Evolutionary conservation across 2,113 vertebrate species (phyloP).

Genomic region (Helogale parvula): DNA sequence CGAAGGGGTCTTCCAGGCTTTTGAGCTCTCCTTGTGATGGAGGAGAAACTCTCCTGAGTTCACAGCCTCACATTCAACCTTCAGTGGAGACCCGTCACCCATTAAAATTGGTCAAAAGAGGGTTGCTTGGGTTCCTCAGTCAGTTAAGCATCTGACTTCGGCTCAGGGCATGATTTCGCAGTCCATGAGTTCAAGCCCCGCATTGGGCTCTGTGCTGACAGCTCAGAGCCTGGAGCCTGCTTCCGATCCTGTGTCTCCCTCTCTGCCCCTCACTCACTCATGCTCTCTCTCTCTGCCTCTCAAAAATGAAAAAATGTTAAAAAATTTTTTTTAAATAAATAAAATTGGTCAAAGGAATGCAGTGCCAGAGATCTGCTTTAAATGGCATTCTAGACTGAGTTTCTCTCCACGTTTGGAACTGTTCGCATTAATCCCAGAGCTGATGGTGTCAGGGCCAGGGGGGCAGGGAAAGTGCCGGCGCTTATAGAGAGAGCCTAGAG

Average conservation of each 20-base stretch:
- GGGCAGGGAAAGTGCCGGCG: neutral
- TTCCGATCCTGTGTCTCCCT: too few species aligned
- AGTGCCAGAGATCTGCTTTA: neutral
- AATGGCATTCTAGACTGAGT: neutral
- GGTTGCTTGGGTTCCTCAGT: neutral
- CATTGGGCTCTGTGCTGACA: too few species aligned
- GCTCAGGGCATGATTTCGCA: too few species aligned
- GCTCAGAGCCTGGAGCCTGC: too few species aligned
- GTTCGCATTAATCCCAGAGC: rapidly evolving
- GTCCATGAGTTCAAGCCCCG: too few species aligned
- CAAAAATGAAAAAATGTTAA: too few species aligned
- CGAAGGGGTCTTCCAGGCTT: neutral
- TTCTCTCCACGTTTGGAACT: neutral
- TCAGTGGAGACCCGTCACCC: neutral
- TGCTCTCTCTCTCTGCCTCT: too few species aligned
- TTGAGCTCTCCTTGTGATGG: neutral
- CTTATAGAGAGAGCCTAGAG: too few species aligned
- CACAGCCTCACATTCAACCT: neutral
- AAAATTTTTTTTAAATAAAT: neutral
- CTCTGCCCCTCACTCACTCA: too few species aligned
- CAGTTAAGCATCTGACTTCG: too few species aligned
- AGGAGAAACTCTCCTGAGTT: neutral
- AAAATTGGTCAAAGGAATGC: neutral
- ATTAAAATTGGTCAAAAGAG: neutral
- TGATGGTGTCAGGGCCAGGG: rapidly evolving